These are phyloP conservation scores for Cantharis rustica DNA, from an alignment of 2,888 invertebrate genomes.

Conservation along the genomic window DNA sequence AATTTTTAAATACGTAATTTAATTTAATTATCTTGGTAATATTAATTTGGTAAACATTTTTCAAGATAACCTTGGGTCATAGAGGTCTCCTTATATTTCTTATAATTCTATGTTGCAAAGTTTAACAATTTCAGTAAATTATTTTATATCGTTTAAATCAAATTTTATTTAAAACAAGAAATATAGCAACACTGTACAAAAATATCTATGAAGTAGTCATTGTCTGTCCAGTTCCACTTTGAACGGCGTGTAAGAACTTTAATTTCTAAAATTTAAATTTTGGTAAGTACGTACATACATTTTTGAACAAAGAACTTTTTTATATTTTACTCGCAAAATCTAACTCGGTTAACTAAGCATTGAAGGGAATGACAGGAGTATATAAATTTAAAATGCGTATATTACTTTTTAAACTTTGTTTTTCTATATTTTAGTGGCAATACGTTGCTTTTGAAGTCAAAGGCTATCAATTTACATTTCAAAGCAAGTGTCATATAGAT, in stretches of 20 bases:
- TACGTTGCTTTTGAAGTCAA: slow-evolving; percentile 14
- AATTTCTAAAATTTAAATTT: background rate
- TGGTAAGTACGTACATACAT: background rate
- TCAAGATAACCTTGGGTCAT: background rate
- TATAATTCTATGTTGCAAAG: background rate
- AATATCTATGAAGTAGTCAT: background rate
- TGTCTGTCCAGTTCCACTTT: background rate
- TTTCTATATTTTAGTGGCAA: slow-evolving; percentile 13
- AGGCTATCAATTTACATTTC: slow-evolving; percentile 21
- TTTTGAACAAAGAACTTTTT: background rate
- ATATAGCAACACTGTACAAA: background rate
- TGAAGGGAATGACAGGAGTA: background rate
- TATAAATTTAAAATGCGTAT: background rate
- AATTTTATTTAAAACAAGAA: background rate
- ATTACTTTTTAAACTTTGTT: background rate
- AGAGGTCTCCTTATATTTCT: background rate
- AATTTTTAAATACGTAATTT: background rate
- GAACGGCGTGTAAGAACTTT: background rate
- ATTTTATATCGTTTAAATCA: background rate
- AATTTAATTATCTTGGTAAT: background rate
- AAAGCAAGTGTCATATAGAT: slow-evolving; percentile 16
- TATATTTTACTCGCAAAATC: background rate
- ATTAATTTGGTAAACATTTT: background rate
- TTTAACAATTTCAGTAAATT: background rate
- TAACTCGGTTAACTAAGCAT: background rate